These are phyloP conservation scores for Harpagus bidentatus DNA, from an alignment of 2,113 vertebrate species.

Conservation along the genomic window DNA sequence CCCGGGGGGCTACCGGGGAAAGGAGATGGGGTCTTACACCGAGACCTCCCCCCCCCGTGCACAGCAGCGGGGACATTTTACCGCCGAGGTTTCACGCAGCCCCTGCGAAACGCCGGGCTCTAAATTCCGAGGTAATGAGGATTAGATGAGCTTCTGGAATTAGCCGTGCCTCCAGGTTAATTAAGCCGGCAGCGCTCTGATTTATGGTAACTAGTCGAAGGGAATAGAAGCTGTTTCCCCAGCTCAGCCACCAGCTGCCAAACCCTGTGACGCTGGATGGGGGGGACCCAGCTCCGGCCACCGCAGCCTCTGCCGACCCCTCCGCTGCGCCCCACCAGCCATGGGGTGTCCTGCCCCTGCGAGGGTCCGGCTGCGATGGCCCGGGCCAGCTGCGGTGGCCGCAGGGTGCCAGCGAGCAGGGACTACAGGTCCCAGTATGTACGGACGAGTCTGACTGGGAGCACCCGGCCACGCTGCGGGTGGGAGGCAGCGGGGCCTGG, in stretches of 20 bases:
- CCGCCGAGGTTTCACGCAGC: background rate
- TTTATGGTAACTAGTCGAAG: background rate
- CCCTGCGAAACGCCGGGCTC: background rate
- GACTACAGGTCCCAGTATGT: background rate
- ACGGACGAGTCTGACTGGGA: accelerated
- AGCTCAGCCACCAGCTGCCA: background rate
- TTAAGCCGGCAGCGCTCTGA: background rate
- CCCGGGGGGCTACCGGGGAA: background rate
- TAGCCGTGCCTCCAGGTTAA: background rate
- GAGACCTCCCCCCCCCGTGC: background rate
- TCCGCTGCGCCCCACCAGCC: background rate
- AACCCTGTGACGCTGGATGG: accelerated
- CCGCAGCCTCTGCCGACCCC: background rate
- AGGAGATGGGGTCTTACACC: background rate
- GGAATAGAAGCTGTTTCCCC: background rate
- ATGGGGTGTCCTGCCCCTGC: accelerated
- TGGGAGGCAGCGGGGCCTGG: accelerated
- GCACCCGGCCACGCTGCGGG: accelerated
- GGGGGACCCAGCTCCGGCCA: background rate
- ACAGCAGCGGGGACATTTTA: background rate
- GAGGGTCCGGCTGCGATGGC: background rate
- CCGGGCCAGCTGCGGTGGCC: accelerated
- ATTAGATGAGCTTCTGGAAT: background rate
- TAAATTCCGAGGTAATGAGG: background rate
- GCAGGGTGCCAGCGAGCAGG: background rate